phyloP scores from a whole-genome alignment of 2,113 vertebrate genomes.

The Ardeotis arabs region DNA sequence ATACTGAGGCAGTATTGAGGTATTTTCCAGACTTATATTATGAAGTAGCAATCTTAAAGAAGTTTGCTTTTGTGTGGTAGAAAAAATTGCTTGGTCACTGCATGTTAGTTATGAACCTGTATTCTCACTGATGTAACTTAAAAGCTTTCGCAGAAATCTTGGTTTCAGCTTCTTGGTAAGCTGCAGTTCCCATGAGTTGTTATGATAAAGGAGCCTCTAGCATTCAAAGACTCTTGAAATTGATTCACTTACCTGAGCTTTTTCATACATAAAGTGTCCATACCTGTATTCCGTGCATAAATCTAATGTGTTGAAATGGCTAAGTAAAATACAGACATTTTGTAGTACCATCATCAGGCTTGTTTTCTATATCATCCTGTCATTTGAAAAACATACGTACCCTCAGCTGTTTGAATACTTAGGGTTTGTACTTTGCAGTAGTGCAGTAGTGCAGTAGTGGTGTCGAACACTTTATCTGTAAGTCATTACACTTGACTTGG shows the following conservation, averaged over 20 bases:
- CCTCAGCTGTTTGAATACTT: background rate
- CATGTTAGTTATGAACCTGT: background rate
- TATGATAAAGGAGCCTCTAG: background rate
- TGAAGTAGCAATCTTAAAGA: background rate
- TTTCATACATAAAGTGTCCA: background rate
- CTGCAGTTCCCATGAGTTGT: background rate
- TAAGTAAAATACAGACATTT: background rate
- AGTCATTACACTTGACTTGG: accelerated
- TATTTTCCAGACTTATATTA: background rate
- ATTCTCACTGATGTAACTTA: background rate
- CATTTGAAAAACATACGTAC: background rate
- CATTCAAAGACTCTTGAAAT: background rate
- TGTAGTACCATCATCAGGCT: background rate
- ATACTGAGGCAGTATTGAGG: background rate
- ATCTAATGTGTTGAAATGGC: background rate
- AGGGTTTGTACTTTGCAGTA: background rate
- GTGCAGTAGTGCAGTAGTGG: background rate
- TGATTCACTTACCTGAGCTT: background rate
- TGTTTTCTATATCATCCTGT: background rate
- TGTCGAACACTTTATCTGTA: background rate
- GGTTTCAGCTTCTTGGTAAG: background rate
- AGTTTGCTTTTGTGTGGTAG: background rate
- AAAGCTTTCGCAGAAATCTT: background rate
- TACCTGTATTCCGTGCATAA: background rate
- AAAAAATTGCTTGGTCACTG: background rate